Base-by-base conservation (phyloP, 1,140 invertebrate species). In the Neuroterus valhalla region DNA sequence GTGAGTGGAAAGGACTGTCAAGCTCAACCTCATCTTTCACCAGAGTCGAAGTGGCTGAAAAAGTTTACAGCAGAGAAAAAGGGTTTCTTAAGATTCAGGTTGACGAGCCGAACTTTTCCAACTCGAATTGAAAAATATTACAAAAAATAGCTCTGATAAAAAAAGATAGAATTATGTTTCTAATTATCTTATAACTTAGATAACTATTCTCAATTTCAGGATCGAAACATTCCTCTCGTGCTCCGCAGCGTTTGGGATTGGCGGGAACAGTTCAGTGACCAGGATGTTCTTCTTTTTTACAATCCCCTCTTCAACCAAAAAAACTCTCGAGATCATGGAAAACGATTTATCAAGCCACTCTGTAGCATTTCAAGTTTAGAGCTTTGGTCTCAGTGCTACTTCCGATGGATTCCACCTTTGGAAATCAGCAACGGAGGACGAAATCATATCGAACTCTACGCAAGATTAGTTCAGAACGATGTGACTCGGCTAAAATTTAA, bases 321-420 rank as follows among this genome's bases (percentile, higher is more conserved):
- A 50, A 78, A 75, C 74, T 67, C 75, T 72, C 68, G 75, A 38
- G 66, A 31, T 11, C 45, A 80, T 72, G 82, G n/a, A 42, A 74
- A 68, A 78, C 71, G 45, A 80, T 23, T 48, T 81, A 69, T 94
- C 45, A 83, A 90, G 73, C 92, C 93, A 1, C 85, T 91, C 15
- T 89, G 90, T 43, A 85, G 86, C 19, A 88, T 95, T 50, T 87
- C 93, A 6, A 89, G 87, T 77, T 86, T 97, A 74, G 93, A 95
- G 67, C 85, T 98, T n/a, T 98, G 96, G 96, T 91, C 92, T 62
- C 96, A 96, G 83, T 97, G 96, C 89, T 98, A 97, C 89, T 94
- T 96, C 79, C 93, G 96, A 2, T 98, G 96, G 96, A 92, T 97
- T 83, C 93, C 94, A 5, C 92, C 95, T 12, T 91, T 97, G 0